Base-by-base conservation (phyloP, 2,797 vertebrate species). In the Bryconaethiops microstoma region DNA sequence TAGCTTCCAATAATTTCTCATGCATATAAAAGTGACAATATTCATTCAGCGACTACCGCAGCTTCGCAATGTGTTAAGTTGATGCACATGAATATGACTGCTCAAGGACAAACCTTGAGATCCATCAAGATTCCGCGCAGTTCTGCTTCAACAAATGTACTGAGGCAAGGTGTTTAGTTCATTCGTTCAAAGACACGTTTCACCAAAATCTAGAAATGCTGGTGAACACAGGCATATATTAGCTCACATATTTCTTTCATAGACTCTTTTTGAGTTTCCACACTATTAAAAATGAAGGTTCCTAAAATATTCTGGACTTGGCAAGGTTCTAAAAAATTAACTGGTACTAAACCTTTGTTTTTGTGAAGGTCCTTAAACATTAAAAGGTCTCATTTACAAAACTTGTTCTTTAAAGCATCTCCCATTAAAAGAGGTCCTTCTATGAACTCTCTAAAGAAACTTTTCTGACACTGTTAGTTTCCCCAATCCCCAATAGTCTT, bases 51-150 rank as follows among this genome's bases (percentile, higher is more conserved):
- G 5, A 29, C 23, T 63, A 29, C 12, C 12, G 8, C 17, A 65
- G 29, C 29, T 39, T 16, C 3, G 21, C 39, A 59, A 7, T 21
- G 13, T 16, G 9, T 52, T 76, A 9, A 29, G 25, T 59, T 12
- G 62, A 29, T 71, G 10, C 62, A n/a, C 23, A 62, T 39, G 16
- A 62, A 71, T 48, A 19, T 59, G 39, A 45, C 14, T 71, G 55
- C 67, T 48, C 25, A 60, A 71, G 55, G 55, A 62, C 67, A 78
- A 78, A 39, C 40, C 48, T 14, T 23, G 55, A 40, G 25, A 16
- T 52, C 19, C 23, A 42, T 50, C 68, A 52, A 52, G 45, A 50
- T 70, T 52, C 21, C 16, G 12, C 12, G 9, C 65, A 48, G 65
- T 45, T 13, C 9, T 23, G 42, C 42, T 48, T 48, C 12, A 62